Percentiles rank a stretch among this genome's conserved stretches.
Conservation (phyloP, 92 coral and sea anemone species). For the Zoanthus sansibaricus region DNA sequence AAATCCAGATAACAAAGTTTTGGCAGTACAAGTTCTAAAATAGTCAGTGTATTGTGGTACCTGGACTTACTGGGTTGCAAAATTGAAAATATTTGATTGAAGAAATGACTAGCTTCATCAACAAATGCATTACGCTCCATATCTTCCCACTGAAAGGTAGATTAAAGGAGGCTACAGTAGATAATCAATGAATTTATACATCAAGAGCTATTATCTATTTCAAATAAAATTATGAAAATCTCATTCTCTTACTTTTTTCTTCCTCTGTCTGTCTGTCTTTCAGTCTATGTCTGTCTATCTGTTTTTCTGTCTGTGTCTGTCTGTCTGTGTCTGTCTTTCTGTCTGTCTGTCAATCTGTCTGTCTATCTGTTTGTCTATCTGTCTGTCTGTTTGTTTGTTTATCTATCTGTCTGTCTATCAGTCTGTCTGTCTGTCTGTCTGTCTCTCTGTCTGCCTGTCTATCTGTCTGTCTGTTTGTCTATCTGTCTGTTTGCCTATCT, state of each 20-base stretch:
- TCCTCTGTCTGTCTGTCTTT: neutral
- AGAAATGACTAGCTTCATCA: slow-evolving; percentile 75
- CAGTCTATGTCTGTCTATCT: no score
- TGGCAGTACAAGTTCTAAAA: neutral
- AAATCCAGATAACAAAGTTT: no score
- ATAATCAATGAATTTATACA: neutral
- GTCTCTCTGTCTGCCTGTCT: no score
- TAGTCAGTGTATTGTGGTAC: no score
- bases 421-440: no score
- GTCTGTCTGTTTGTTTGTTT: no score
- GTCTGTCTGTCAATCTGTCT: no score
- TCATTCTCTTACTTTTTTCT: neutral
- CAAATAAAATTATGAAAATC: neutral
- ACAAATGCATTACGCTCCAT: slow-evolving; percentile 77
- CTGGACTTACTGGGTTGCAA: slow-evolving; percentile 72
- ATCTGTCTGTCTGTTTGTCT: no score
- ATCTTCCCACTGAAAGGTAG: slow-evolving; percentile 88
- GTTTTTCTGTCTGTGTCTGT: neutral
- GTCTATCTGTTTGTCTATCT: no score
- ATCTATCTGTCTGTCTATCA: no score
- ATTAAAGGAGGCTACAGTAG: neutral
- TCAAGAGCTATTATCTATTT: neutral
- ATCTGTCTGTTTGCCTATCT: no score
- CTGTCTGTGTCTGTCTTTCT: neutral
- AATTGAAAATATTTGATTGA: slow-evolving; percentile 73